These are phyloP conservation scores for Phataginus tricuspis DNA, from an alignment of 2,797 vertebrate species.

Conservation along the genomic window DNA sequence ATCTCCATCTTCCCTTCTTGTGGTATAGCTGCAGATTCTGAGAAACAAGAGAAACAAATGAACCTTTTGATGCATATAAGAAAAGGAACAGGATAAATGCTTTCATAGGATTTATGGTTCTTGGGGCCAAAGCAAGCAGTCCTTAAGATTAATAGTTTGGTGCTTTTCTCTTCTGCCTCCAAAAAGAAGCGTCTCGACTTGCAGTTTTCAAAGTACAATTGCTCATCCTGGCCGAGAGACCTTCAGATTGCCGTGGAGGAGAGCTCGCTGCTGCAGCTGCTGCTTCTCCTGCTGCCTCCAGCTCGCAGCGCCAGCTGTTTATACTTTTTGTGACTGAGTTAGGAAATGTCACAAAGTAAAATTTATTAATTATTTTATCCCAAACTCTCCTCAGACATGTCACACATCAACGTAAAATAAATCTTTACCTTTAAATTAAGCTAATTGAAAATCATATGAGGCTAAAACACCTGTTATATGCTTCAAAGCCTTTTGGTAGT, in stretches of 20 bases:
- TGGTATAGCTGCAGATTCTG: background rate
- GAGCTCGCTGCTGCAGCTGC: background rate
- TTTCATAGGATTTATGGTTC: background rate
- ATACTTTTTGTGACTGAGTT: background rate
- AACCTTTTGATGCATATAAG: background rate
- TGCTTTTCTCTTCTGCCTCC: background rate
- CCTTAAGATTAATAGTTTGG: background rate
- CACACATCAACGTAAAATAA: background rate
- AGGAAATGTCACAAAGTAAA: background rate
- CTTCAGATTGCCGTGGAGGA: background rate
- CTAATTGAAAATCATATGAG: background rate
- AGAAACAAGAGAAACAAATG: background rate
- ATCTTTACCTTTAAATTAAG: slow-evolving; percentile 40
- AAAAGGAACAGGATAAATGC: background rate
- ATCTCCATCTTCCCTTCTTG: background rate
- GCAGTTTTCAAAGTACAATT: background rate
- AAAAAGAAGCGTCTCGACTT: background rate
- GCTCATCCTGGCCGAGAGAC: background rate
- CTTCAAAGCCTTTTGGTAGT: background rate
- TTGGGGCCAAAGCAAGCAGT: background rate
- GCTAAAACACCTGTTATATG: background rate
- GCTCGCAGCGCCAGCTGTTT: background rate
- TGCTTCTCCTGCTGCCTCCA: fast-evolving
- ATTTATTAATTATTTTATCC: background rate
- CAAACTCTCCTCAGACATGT: background rate